phyloP scores from a whole-genome alignment of 1,140 invertebrate species.

The Penaeus chinensis region DNA sequence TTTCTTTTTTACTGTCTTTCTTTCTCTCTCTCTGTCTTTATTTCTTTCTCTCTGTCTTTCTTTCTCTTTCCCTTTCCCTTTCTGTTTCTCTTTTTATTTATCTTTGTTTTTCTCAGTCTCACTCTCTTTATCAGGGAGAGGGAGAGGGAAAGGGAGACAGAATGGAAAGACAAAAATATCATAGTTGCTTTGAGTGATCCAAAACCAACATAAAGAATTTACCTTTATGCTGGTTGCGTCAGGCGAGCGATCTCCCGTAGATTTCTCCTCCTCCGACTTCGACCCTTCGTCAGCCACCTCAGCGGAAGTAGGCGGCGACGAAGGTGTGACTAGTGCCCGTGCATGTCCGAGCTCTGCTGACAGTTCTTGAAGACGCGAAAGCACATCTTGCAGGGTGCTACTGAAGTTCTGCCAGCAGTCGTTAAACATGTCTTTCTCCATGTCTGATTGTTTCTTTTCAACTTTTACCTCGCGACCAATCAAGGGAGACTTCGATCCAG shows the following conservation, averaged over 20 bases:
- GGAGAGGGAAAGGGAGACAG: too few species aligned
- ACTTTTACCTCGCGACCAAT: conserved; percentile 54
- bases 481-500: conserved; percentile 25
- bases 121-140: too few species aligned
- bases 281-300: background rate
- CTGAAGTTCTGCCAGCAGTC: conserved; percentile 63
- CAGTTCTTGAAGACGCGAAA: conserved; percentile 60
- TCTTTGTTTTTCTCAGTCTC: too few species aligned
- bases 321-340: background rate
- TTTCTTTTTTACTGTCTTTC: too few species aligned
- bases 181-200: too few species aligned
- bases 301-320: background rate
- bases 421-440: conserved; percentile 64
- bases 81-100: too few species aligned
- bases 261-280: background rate
- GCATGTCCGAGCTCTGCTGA: conserved; percentile 58
- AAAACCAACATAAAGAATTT: background rate
- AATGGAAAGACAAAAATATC: too few species aligned
- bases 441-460: conserved; percentile 57
- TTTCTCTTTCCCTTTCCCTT: too few species aligned
- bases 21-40: too few species aligned
- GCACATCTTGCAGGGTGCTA: conserved; percentile 62
- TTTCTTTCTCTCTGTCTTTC: too few species aligned
- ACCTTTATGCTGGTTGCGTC: background rate
- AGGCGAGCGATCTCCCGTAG: background rate